phyloP scores from a whole-genome alignment of 2,888 invertebrate species.

The Rhagonycha fulva region DNA sequence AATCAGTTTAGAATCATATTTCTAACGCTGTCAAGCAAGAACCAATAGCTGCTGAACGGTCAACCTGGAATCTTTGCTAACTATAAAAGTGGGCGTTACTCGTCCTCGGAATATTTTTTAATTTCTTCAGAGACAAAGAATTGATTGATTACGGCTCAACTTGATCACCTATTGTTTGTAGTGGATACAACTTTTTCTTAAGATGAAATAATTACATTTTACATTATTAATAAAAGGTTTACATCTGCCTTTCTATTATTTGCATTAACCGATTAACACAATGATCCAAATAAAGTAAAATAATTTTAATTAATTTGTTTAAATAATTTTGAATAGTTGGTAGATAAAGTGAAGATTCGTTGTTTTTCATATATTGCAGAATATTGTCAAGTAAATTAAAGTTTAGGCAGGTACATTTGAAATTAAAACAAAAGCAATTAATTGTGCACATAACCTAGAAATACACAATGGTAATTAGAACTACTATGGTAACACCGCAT shows the following conservation, averaged over 20 bases:
- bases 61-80: slow-evolving; percentile 38
- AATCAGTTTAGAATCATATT: slow-evolving; percentile 40
- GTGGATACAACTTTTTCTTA: slow-evolving; percentile 12
- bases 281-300: background rate
- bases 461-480: background rate
- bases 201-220: slow-evolving; percentile 16
- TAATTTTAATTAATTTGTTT: background rate
- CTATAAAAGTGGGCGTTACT: slow-evolving; percentile 45
- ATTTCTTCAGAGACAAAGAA: slow-evolving; percentile 48
- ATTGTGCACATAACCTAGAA: background rate
- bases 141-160: slow-evolving; percentile 44
- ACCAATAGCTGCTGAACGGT: slow-evolving; percentile 42
- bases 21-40: slow-evolving; percentile 40
- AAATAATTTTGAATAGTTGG: background rate
- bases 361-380: background rate
- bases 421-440: background rate
- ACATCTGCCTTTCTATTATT: background rate
- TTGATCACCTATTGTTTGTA: slow-evolving; percentile 46
- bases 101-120: slow-evolving; percentile 45
- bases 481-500: background rate
- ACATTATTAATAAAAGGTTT: slow-evolving; percentile 1
- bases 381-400: background rate
- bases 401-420: too few species aligned
- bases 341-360: background rate
- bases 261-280: background rate